These are phyloP conservation scores for Microctonus aethiopoides DNA, from an alignment of 2,888 invertebrate species.

Conservation along the genomic window DNA sequence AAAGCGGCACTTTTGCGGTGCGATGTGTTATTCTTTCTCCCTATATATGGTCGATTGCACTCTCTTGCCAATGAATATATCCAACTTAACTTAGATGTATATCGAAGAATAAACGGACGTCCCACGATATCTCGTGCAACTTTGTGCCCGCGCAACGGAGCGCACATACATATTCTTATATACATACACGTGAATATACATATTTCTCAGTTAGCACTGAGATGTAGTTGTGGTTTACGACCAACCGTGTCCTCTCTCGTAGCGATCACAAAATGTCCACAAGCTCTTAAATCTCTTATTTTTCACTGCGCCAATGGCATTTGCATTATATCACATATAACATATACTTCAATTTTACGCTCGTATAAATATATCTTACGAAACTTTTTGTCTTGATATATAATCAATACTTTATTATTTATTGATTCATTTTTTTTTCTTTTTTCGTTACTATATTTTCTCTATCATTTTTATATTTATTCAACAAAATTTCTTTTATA, in stretches of 20 bases:
- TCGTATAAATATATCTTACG: constrained; percentile 16
- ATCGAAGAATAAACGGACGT: constrained; percentile 10
- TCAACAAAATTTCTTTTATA: neutral
- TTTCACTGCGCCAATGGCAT: constrained; percentile 26
- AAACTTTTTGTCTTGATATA: neutral
- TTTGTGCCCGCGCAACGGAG: neutral
- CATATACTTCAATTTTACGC: neutral
- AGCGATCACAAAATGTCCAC: constrained; percentile 60
- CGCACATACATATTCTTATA: neutral
- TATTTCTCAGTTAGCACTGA: constrained; percentile 51
- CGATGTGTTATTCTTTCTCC: neutral
- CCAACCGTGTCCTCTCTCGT: constrained; percentile 43
- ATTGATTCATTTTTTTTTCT: neutral
- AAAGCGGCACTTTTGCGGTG: neutral
- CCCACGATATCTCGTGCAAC: constrained; percentile 1
- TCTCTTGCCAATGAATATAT: constrained; percentile 1
- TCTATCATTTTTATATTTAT: neutral
- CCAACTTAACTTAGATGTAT: neutral
- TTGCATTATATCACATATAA: constrained; percentile 11
- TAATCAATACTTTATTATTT: neutral
- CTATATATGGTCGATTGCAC: neutral
- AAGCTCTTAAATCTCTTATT: constrained; percentile 56
- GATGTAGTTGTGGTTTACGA: constrained; percentile 54
- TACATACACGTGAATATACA: neutral
- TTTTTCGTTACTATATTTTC: neutral